phyloP scores from a whole-genome alignment of 1,140 invertebrate genomes.

The Drosophila jambulina region DNA sequence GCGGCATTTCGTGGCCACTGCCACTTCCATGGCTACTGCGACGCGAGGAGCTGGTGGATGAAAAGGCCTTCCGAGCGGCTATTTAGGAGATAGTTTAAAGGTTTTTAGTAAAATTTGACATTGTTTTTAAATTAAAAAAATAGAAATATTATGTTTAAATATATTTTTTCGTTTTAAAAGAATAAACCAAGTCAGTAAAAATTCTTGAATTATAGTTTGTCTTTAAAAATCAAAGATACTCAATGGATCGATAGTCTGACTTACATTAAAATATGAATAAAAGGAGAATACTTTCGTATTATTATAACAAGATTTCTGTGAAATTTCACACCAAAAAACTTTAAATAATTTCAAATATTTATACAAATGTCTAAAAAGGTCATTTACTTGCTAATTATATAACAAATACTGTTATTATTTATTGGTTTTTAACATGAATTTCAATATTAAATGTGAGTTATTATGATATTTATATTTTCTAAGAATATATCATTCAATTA shows the following conservation, averaged over 20 bases:
- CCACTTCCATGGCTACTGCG: constrained; percentile 52
- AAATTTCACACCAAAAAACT: no score
- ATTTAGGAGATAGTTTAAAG: neutral
- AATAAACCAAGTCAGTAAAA: neutral
- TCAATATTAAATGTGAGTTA: neutral
- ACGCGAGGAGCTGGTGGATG: constrained; percentile 71
- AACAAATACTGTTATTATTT: neutral
- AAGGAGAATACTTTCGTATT: neutral
- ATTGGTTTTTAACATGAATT: neutral
- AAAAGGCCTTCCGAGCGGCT: constrained; percentile 66
- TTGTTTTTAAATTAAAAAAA: neutral
- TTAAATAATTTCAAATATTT: neutral
- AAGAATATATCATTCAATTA: neutral
- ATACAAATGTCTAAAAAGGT: neutral
- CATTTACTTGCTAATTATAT: neutral
- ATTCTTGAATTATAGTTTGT: neutral
- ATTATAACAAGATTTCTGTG: neutral
- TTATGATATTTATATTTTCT: neutral
- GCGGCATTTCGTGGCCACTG: constrained; percentile 33
- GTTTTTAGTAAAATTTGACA: neutral
- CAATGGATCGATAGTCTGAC: neutral
- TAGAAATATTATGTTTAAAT: neutral
- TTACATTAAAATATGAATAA: neutral
- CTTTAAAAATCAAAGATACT: neutral
- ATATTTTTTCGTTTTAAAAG: no score